These are phyloP conservation scores for Cynoglossus semilaevis DNA, from an alignment of 2,113 vertebrate species.

Conservation along the genomic window DNA sequence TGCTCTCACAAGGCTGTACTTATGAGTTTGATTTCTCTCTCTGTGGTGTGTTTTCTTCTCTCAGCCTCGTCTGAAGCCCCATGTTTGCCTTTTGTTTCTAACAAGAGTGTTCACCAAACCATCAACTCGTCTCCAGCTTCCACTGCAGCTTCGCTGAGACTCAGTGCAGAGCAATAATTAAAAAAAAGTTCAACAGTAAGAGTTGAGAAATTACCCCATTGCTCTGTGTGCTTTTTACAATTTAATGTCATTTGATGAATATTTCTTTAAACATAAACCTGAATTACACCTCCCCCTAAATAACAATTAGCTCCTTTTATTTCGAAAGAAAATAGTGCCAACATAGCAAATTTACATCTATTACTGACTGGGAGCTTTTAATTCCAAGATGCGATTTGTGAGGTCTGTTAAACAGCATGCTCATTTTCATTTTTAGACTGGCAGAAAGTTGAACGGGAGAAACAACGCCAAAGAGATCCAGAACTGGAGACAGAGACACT, in stretches of 20 bases:
- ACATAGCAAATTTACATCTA: slow-evolving; percentile 56
- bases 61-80: slow-evolving; percentile 51
- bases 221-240: slow-evolving; percentile 36
- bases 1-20: slow-evolving; percentile 45
- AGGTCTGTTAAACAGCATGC: slow-evolving; percentile 46
- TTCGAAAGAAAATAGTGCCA: slow-evolving; percentile 42
- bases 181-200: slow-evolving; percentile 44
- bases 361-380: slow-evolving; percentile 56
- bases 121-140: slow-evolving; percentile 39
- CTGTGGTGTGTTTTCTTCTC: slow-evolving; percentile 50
- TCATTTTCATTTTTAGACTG: slow-evolving; percentile 49
- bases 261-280: slow-evolving; percentile 34
- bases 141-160: slow-evolving; percentile 49
- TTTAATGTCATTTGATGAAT: slow-evolving; percentile 47
- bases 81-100: slow-evolving; percentile 63
- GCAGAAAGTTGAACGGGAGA: slow-evolving; percentile 22
- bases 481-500: slow-evolving; percentile 25
- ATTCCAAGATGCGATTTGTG: slow-evolving; percentile 48
- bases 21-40: slow-evolving; percentile 56
- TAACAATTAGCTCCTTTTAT: slow-evolving; percentile 46
- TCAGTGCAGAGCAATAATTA: slow-evolving; percentile 51
- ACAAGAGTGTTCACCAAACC: slow-evolving; percentile 41
- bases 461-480: slow-evolving; percentile 42
- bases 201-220: slow-evolving; percentile 43
- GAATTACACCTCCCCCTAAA: slow-evolving; percentile 48